Percentiles rank a stretch among this genome's conserved stretches.
Conservation (phyloP, 92 coral and sea anemone genomes). For the Paragorgia papillata region DNA sequence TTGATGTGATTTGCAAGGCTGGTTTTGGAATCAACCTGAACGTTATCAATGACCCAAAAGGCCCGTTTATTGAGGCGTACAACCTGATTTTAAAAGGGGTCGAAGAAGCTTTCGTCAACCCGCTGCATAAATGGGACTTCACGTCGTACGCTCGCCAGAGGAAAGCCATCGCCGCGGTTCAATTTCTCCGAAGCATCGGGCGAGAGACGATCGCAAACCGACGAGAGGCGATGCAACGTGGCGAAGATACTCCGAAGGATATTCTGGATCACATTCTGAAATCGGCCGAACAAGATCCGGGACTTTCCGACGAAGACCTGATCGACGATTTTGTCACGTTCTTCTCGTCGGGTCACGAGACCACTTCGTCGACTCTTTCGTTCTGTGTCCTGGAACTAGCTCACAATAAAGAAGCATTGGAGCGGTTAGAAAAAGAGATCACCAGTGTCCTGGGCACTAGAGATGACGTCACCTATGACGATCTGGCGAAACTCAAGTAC, state of each 20-base stretch:
- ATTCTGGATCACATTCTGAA: conserved; percentile 30
- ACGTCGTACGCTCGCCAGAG: conserved; percentile 50
- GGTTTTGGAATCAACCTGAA: conserved; percentile 70
- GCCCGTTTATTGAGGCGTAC: conserved; percentile 72
- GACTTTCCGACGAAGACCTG: conserved; percentile 67
- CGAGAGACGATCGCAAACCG: conserved; percentile 68
- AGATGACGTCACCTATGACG: conserved; percentile 63
- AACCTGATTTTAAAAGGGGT: conserved; percentile 60
- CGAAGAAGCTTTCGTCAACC: conserved; percentile 55
- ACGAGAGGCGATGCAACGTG: conserved; percentile 64
- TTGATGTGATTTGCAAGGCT: conserved; percentile 86
- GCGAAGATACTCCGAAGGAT: conserved; percentile 58
- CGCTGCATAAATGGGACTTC: conserved; percentile 38
- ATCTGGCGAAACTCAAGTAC: conserved; percentile 68
- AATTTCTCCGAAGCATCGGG: conserved; percentile 73
- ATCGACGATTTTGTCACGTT: conserved; percentile 81
- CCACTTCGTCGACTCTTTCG: conserved; percentile 66
- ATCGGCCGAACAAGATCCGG: conserved; percentile 56
- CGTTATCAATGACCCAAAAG: conserved; percentile 58
- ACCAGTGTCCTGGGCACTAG: conserved; percentile 81
- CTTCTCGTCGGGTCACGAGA: conserved; percentile 75
- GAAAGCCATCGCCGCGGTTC: conserved; percentile 47
- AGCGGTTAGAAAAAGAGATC: conserved; percentile 66
- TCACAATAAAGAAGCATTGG: conserved; percentile 56
- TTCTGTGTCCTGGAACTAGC: conserved; percentile 75